Evolutionary conservation across 2,888 invertebrate species (phyloP).

Genomic region (Lysandra bellargus): DNA sequence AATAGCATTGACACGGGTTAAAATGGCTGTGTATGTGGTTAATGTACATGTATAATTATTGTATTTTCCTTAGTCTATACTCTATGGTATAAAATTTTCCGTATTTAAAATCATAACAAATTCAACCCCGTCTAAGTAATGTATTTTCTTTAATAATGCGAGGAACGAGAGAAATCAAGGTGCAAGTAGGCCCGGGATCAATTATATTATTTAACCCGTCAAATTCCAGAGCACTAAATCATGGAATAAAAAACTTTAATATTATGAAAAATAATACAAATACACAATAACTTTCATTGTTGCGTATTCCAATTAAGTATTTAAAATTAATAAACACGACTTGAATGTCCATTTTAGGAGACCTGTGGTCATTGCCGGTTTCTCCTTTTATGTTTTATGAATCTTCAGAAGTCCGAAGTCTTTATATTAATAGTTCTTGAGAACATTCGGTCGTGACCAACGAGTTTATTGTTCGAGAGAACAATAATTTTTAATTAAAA

Average conservation of each 20-base stretch:
- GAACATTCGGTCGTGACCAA: background rate
- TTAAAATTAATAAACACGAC: slow-evolving; percentile 13
- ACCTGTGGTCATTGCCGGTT: slow-evolving; percentile 32
- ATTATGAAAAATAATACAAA: background rate
- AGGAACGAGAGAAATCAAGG: too few relatives aligned
- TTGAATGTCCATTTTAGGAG: slow-evolving; percentile 2
- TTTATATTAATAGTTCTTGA: slow-evolving; percentile 10
- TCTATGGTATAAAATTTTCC: too few relatives aligned
- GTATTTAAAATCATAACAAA: too few relatives aligned
- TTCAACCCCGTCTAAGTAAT: too few relatives aligned
- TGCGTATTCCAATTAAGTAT: slow-evolving; percentile 14
- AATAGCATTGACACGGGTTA: background rate
- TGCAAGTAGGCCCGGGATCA: too few relatives aligned
- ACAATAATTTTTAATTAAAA: background rate
- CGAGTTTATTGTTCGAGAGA: background rate
- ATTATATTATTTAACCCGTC: background rate
- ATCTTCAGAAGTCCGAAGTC: slow-evolving; percentile 11
- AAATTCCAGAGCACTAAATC: background rate
- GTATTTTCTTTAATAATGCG: too few relatives aligned
- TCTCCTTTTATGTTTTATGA: slow-evolving; percentile 35
- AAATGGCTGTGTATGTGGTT: too few relatives aligned
- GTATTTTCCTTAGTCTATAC: too few relatives aligned
- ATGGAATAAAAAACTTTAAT: background rate
- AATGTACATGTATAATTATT: too few relatives aligned
- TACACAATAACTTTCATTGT: background rate